Conservation (phyloP, 2,888 invertebrate species). For the Morpho helenor region DNA sequence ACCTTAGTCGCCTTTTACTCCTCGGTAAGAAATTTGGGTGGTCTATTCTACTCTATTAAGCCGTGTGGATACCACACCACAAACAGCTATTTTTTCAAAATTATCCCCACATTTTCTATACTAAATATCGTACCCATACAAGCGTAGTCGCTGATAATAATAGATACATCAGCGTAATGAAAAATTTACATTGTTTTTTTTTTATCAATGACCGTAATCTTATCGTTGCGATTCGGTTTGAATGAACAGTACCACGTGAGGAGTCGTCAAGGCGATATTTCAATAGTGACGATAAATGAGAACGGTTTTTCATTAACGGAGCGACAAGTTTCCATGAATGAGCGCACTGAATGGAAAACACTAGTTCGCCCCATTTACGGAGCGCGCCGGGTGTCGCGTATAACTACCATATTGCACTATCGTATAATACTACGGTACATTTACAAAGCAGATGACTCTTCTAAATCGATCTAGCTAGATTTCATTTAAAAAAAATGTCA, state of each 20-base stretch:
- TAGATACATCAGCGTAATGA: neutral
- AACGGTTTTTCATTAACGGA: conserved; percentile 71
- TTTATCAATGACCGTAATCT: conserved; percentile 23
- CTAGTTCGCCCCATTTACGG: conserved; percentile 61
- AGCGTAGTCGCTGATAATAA: no score
- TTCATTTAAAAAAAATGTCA: no score
- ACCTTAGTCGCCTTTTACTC: no score
- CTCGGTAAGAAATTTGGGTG: no score
- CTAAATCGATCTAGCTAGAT: no score
- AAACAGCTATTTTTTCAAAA: no score
- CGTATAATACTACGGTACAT: conserved; percentile 35
- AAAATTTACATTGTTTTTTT: neutral
- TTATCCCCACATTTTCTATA: no score
- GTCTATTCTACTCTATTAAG: no score
- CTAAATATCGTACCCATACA: no score
- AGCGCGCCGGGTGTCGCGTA: conserved; percentile 25
- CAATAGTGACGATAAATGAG: conserved; percentile 60
- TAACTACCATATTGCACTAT: conserved; percentile 11
- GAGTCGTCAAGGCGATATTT: conserved; percentile 34
- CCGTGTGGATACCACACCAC: no score
- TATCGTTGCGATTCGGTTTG: conserved; percentile 40
- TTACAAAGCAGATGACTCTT: no score
- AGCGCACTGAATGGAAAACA: conserved; percentile 67
- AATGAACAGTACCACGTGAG: conserved; percentile 59
- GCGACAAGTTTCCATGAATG: conserved; percentile 75